A percentile compares a stretch with the other conserved stretches of the same genome.
Evolutionary conservation across 2,888 invertebrate genomes (phyloP).

Genomic region (Troides helena): DNA sequence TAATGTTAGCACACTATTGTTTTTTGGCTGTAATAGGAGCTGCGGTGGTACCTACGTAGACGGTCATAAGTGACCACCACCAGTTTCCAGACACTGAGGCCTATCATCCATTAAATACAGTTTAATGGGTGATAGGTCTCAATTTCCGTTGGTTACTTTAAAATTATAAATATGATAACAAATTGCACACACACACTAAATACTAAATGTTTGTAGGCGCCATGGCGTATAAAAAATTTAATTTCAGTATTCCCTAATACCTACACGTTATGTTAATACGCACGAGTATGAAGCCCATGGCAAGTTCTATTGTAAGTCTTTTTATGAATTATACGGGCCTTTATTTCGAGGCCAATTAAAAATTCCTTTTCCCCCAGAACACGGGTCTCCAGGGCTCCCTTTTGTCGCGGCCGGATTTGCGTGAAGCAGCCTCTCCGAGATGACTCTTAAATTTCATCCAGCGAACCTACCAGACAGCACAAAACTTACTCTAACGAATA

Average conservation of each 20-base stretch:
- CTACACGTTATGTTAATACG: slow-evolving; percentile 12
- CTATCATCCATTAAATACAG: too few species aligned
- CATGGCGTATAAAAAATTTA: not conserved
- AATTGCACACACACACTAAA: too few species aligned
- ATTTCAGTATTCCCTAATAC: not conserved
- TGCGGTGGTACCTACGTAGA: too few species aligned
- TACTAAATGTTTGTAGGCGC: not conserved
- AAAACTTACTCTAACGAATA: slow-evolving; percentile 39
- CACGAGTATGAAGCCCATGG: slow-evolving; percentile 29
- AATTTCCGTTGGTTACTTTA: too few species aligned
- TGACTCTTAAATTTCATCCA: slow-evolving; percentile 68
- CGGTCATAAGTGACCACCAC: too few species aligned
- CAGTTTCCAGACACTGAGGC: too few species aligned
- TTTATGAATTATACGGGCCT: slow-evolving; percentile 50
- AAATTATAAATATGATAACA: too few species aligned
- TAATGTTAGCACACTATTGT: too few species aligned
- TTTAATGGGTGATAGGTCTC: too few species aligned
- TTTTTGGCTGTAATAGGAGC: too few species aligned
- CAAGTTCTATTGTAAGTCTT: slow-evolving; percentile 42
- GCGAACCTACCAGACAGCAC: slow-evolving; percentile 59
- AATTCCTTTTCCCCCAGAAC: slow-evolving; percentile 60
- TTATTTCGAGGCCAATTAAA: slow-evolving; percentile 73
- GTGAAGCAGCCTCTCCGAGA: slow-evolving; percentile 51
- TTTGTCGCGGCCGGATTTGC: slow-evolving; percentile 66
- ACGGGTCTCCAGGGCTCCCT: slow-evolving; percentile 54